These are phyloP conservation scores for Hemithea aestivaria DNA, from an alignment of 2,888 invertebrate genomes.

Conservation along the genomic window DNA sequence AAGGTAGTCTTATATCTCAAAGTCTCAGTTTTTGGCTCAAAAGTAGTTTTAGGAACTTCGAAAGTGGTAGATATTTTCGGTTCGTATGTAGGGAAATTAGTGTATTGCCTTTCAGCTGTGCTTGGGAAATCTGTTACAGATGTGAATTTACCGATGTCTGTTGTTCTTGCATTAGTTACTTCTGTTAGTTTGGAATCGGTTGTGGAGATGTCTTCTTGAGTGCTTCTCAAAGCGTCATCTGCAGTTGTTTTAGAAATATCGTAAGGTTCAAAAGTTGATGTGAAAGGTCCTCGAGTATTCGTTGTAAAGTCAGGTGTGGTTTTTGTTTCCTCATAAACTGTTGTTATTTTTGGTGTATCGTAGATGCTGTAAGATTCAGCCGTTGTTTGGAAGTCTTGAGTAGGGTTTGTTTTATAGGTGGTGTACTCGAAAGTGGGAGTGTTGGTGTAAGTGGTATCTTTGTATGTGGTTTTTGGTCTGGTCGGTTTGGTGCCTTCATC, in stretches of 20 bases:
- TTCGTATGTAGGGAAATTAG: slow-evolving; percentile 21
- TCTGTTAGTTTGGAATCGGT: slow-evolving; percentile 7
- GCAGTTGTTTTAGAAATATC: slow-evolving; percentile 17
- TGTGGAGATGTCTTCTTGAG: slow-evolving; percentile 12
- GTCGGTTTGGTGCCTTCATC: slow-evolving; percentile 49
- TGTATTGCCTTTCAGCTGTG: slow-evolving; percentile 19
- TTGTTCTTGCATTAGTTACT: slow-evolving; percentile 2
- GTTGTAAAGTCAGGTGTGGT: slow-evolving; percentile 17
- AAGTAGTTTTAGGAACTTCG: slow-evolving; percentile 16
- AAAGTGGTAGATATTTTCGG: slow-evolving; percentile 19
- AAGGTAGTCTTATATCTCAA: too few species aligned
- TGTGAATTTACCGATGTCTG: slow-evolving; percentile 23
- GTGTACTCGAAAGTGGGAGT: slow-evolving; percentile 49
- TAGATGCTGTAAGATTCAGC: slow-evolving; percentile 33
- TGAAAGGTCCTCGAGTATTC: slow-evolving; percentile 18
- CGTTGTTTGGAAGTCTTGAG: slow-evolving; percentile 41
- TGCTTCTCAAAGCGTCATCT: neutral
- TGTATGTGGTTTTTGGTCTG: slow-evolving; percentile 49
- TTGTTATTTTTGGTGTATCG: slow-evolving; percentile 32
- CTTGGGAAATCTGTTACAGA: slow-evolving; percentile 21
- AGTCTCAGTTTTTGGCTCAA: too few species aligned
- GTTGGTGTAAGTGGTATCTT: slow-evolving; percentile 52
- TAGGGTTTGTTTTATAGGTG: slow-evolving; percentile 38
- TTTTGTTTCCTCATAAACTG: slow-evolving; percentile 18
- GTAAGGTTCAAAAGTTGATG: slow-evolving; percentile 20